Conservation (phyloP, 2,888 invertebrate species). For the Elgonia sp. region DNA sequence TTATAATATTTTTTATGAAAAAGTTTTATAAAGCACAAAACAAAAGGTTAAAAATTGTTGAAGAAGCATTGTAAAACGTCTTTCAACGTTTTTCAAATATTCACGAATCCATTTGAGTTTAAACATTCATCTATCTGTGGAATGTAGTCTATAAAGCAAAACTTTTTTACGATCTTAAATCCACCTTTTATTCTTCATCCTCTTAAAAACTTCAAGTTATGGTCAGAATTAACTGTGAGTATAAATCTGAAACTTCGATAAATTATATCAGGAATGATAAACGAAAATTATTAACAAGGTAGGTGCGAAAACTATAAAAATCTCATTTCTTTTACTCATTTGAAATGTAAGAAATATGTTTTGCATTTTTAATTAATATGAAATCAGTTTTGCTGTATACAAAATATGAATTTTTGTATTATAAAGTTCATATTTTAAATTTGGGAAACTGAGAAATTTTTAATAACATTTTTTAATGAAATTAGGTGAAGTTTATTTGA, state of each 20-base stretch:
- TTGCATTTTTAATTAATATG: too few relatives aligned
- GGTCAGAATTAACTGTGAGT: not conserved
- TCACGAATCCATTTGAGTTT: not conserved
- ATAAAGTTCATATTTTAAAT: too few relatives aligned
- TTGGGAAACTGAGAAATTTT: too few relatives aligned
- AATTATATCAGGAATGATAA: slow-evolving; percentile 7
- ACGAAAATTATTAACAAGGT: not conserved
- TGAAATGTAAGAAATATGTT: too few relatives aligned
- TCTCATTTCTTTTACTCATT: too few relatives aligned
- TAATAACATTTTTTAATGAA: too few relatives aligned
- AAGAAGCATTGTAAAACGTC: not conserved
- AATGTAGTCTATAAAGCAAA: slow-evolving; percentile 4
- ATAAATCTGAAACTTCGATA: slow-evolving; percentile 21
- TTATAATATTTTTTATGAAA: too few relatives aligned
- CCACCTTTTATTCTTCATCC: not conserved
- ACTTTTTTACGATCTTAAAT: slow-evolving; percentile 7
- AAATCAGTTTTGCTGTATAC: too few relatives aligned
- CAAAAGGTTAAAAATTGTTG: too few relatives aligned
- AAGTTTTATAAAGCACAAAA: too few relatives aligned
- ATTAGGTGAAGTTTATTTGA: too few relatives aligned
- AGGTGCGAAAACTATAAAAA: not conserved
- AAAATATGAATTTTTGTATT: too few relatives aligned
- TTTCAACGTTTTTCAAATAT: not conserved
- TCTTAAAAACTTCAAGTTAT: slow-evolving; percentile 20
- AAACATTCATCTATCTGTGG: not conserved